Conservation (phyloP, 2,113 vertebrate species). For the Empidonax traillii region DNA sequence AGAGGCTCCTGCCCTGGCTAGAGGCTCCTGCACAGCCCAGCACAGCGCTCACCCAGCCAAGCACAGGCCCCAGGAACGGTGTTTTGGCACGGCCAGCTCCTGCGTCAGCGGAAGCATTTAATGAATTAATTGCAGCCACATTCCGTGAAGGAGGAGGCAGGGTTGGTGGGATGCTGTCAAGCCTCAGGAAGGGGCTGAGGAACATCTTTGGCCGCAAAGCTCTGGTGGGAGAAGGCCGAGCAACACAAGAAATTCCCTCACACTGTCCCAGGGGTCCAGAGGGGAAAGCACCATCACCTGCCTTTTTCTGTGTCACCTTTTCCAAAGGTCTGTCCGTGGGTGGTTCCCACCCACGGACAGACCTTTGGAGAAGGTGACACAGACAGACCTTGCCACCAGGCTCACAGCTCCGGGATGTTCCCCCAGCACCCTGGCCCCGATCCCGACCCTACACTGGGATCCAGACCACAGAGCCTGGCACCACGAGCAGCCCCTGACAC, state of each 20-base stretch:
- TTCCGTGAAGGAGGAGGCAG: background rate
- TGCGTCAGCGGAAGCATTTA: background rate
- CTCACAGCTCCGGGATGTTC: background rate
- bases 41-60: background rate
- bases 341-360: background rate
- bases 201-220: background rate
- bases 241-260: background rate
- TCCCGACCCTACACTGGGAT: accelerated
- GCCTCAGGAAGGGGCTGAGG: background rate
- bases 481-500: background rate
- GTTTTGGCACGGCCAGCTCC: background rate
- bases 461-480: background rate
- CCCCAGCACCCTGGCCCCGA: background rate
- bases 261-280: background rate
- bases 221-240: background rate
- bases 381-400: background rate
- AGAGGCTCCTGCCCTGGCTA: background rate
- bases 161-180: background rate
- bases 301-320: background rate
- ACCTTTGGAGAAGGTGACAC: background rate
- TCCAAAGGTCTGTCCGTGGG: too few relatives aligned
- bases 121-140: constrained; percentile 31
- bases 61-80: background rate
- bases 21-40: background rate
- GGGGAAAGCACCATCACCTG: background rate